Conservation (phyloP, 2,797 vertebrate species). For the Peromyscus nudipes region DNA sequence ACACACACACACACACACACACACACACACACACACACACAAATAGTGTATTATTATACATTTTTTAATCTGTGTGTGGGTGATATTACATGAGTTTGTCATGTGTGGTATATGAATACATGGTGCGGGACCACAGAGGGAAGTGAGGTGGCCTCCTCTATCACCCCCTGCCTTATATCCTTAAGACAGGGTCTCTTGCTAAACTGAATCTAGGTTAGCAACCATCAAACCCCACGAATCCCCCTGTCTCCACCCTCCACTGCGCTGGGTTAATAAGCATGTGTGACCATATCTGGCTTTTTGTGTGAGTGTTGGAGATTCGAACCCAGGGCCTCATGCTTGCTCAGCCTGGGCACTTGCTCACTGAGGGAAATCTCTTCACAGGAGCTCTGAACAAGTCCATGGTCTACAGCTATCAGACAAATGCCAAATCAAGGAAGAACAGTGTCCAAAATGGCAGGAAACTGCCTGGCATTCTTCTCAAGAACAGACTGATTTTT, state of each 20-base stretch:
- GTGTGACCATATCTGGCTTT: background rate
- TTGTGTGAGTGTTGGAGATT: background rate
- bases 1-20: too few relatives aligned
- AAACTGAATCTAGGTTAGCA: background rate
- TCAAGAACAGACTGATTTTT: constrained; percentile 79
- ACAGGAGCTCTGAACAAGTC: background rate
- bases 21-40: background rate
- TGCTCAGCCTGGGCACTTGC: too few relatives aligned
- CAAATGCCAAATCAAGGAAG: background rate
- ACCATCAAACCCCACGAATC: background rate
- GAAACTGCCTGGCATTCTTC: background rate
- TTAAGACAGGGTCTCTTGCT: background rate
- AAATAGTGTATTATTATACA: too few relatives aligned
- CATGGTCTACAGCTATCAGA: background rate
- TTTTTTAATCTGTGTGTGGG: background rate
- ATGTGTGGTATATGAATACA: too few relatives aligned
- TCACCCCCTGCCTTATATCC: background rate
- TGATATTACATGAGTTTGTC: background rate
- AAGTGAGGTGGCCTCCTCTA: background rate
- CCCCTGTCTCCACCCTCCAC: background rate
- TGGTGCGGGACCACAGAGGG: background rate
- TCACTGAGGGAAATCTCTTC: background rate
- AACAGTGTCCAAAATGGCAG: background rate
- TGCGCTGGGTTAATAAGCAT: background rate
- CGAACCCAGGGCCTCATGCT: background rate